A percentile compares a stretch with the other conserved stretches of the same genome.
These are phyloP conservation scores for Pygocentrus nattereri DNA, from an alignment of 2,797 vertebrate genomes.

Conservation along the genomic window DNA sequence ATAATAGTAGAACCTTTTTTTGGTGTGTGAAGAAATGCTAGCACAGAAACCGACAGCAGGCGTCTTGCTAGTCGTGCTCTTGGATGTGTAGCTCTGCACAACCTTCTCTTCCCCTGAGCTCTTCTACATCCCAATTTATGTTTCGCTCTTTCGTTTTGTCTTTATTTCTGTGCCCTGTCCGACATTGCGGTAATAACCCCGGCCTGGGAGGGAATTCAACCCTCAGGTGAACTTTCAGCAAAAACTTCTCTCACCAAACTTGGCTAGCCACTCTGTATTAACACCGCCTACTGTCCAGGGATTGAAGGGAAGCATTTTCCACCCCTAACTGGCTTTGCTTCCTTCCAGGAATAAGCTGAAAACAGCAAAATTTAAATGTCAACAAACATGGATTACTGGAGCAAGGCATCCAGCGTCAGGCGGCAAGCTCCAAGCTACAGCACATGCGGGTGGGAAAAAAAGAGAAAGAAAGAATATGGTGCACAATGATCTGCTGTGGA, in stretches of 20 bases:
- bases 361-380: conserved; percentile 52
- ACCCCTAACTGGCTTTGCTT: neutral
- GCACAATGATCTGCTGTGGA: conserved; percentile 32
- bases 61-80: neutral
- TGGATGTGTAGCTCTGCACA: neutral
- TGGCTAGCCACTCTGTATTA: conserved; percentile 2
- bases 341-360: conserved; percentile 36
- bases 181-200: neutral
- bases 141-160: neutral
- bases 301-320: conserved; percentile 21
- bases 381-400: conserved; percentile 39
- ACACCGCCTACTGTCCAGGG: conserved; percentile 14
- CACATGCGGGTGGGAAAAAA: conserved; percentile 44
- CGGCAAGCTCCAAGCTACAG: conserved; percentile 13
- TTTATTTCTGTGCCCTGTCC: neutral
- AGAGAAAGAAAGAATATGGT: conserved; percentile 53
- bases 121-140: neutral
- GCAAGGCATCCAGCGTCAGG: conserved; percentile 15
- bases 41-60: neutral
- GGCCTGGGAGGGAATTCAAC: neutral
- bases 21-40: neutral
- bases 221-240: neutral
- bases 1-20: neutral
- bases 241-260: conserved; percentile 22
- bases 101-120: conserved; percentile 1